Percentiles rank a stretch among this genome's conserved stretches.
These are phyloP conservation scores for Metalampra italica DNA, from an alignment of 2,888 invertebrate genomes.

Conservation along the genomic window DNA sequence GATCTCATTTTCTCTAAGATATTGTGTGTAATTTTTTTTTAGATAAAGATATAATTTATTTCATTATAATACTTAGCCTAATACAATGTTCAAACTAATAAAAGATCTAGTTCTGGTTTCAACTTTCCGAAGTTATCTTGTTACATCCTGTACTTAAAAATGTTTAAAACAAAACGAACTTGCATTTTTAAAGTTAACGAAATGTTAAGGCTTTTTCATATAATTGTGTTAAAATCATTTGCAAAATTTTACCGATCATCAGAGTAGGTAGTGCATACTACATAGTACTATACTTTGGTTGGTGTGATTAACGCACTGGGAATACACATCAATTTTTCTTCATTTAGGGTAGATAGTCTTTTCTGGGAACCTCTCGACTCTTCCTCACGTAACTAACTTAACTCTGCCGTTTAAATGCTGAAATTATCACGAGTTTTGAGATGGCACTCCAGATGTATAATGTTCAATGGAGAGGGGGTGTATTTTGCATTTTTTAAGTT, in stretches of 20 bases:
- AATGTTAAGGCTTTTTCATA: constrained; percentile 14
- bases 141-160: too few species aligned
- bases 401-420: constrained; percentile 10
- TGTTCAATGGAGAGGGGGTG: constrained; percentile 19
- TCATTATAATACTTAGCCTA: too few species aligned
- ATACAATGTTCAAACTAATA: too few species aligned
- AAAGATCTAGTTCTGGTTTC: too few species aligned
- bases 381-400: constrained; percentile 20
- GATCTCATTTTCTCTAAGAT: too few species aligned
- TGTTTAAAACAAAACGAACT: too few species aligned
- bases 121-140: too few species aligned
- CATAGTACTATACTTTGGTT: too few species aligned
- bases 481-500: constrained; percentile 10
- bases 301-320: constrained; percentile 28
- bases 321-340: constrained; percentile 15
- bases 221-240: constrained; percentile 9
- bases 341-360: constrained; percentile 28
- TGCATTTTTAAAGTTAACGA: neutral
- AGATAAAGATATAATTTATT: too few species aligned
- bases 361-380: constrained; percentile 17
- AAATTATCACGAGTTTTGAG: constrained; percentile 18
- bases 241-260: constrained; percentile 14
- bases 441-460: constrained; percentile 32
- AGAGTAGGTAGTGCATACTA: constrained; percentile 27
- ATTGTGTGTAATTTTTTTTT: too few species aligned